Evolutionary conservation across 2,113 vertebrate genomes (phyloP).

Genomic region (Lophius piscatorius): DNA sequence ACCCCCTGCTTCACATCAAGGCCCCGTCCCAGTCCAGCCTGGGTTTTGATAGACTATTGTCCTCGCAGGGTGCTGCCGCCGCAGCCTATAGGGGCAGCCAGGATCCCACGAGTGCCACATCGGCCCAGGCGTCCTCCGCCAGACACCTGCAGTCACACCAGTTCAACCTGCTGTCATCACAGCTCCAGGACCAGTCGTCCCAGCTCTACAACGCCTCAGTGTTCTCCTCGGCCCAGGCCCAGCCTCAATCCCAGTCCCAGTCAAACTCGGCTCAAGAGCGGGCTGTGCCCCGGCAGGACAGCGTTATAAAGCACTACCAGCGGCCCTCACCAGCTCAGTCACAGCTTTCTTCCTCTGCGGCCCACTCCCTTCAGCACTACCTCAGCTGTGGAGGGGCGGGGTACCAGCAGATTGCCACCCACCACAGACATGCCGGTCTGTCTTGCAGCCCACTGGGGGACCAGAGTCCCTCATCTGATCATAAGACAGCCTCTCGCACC

Average conservation of each 20-base stretch:
- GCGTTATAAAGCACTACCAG: conserved; percentile 97
- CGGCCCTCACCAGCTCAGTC: conserved; percentile 86
- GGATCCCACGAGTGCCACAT: conserved; percentile 80
- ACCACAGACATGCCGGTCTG: conserved; percentile 82
- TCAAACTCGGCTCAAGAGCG: conserved; percentile 82
- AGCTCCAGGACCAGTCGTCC: conserved; percentile 84
- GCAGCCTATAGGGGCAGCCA: conserved; percentile 81
- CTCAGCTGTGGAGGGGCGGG: conserved; percentile 90
- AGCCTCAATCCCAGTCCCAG: conserved; percentile 79
- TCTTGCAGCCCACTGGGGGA: conserved; percentile 92
- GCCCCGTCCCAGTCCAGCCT: conserved; percentile 83
- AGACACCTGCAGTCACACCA: conserved; percentile 88
- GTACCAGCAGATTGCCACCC: conserved; percentile 87
- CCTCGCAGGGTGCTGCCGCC: conserved; percentile 80
- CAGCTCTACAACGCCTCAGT: conserved; percentile 91
- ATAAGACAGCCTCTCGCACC: conserved; percentile 75
- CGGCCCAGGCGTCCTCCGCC: conserved; percentile 82
- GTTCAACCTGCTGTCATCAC: conserved; percentile 92
- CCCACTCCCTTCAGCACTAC: conserved; percentile 92
- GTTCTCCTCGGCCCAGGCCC: conserved; percentile 86
- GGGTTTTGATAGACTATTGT: conserved; percentile 83
- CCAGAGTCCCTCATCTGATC: conserved; percentile 85
- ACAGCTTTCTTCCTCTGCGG: conserved; percentile 82
- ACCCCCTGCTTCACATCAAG: conserved; percentile 89
- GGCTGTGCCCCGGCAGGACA: conserved; percentile 90